Conservation (phyloP, 2,113 vertebrate species). For the Odocoileus hemionus region DNA sequence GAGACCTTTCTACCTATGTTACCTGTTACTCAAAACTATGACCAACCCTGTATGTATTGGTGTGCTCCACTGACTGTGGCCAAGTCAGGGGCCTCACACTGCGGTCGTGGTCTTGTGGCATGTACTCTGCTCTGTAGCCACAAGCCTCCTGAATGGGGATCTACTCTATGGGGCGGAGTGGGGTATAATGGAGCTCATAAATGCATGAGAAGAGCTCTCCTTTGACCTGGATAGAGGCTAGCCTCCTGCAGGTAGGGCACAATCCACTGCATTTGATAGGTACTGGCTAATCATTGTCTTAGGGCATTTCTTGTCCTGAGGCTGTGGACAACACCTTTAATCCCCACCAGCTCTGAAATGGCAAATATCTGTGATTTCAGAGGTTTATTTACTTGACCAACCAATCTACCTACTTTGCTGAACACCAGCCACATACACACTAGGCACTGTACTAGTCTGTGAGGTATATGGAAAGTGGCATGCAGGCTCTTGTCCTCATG, state of each 20-base stretch:
- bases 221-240: neutral
- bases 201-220: neutral
- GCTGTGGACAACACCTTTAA: neutral
- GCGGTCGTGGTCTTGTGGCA: neutral
- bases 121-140: neutral
- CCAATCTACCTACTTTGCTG: neutral
- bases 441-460: neutral
- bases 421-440: neutral
- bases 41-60: neutral
- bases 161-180: fast-evolving
- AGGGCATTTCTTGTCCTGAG: neutral
- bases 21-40: neutral
- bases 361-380: neutral
- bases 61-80: neutral
- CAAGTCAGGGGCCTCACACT: neutral
- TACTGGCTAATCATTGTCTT: neutral
- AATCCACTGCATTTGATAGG: neutral
- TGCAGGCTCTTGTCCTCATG: neutral
- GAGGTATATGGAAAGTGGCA: neutral
- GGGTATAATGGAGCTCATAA: neutral
- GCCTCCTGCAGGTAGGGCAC: neutral
- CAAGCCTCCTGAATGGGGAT: neutral
- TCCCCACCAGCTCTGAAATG: neutral
- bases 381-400: neutral
- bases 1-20: neutral